Percentiles rank a stretch among this genome's conserved stretches.
Conservation (phyloP, 2,888 invertebrate genomes). For the Nymphalis c-album region DNA sequence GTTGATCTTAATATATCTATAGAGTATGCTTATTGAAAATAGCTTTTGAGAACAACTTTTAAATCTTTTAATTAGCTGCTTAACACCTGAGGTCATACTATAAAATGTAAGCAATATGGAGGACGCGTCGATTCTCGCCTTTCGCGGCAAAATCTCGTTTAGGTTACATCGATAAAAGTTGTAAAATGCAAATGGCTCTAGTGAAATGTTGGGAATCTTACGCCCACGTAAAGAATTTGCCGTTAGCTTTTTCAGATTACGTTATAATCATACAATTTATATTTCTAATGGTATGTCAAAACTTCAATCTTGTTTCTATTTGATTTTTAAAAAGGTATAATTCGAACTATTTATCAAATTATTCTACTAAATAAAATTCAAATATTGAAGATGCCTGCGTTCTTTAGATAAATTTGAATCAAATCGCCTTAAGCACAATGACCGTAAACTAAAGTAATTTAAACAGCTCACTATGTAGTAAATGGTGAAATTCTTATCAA, state of each 20-base stretch:
- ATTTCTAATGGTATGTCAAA: constrained; percentile 22
- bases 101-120: constrained; percentile 54
- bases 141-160: constrained; percentile 66
- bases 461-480: too few species aligned
- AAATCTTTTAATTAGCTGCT: constrained; percentile 27
- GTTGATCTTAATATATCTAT: not conserved
- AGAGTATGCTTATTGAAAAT: not conserved
- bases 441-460: too few species aligned
- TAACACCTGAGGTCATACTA: constrained; percentile 26
- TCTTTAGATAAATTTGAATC: too few species aligned
- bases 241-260: constrained; percentile 68
- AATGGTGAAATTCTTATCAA: too few species aligned
- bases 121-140: constrained; percentile 60
- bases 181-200: constrained; percentile 77
- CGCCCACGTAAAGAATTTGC: constrained; percentile 63
- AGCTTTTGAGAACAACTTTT: constrained; percentile 20
- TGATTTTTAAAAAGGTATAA: not conserved
- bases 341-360: too few species aligned
- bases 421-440: too few species aligned
- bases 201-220: constrained; percentile 75
- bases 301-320: constrained; percentile 14
- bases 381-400: too few species aligned
- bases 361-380: too few species aligned
- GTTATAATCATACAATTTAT: constrained; percentile 46
- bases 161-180: constrained; percentile 73